phyloP scores from a whole-genome alignment of 1,140 invertebrate genomes.

The Pachypeltis micranthus region DNA sequence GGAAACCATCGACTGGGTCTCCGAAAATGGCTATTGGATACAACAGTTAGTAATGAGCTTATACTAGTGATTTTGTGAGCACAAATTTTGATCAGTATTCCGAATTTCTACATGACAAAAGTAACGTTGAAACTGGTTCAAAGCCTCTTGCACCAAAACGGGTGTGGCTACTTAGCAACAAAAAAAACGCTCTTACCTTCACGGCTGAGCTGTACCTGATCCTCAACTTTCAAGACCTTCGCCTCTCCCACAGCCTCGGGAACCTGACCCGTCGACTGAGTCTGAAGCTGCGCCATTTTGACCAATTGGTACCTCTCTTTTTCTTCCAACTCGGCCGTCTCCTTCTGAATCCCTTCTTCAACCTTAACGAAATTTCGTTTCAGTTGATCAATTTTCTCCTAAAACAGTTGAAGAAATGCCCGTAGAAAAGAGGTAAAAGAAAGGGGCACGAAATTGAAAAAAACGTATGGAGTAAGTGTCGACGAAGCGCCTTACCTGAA shows the following conservation, averaged over 20 bases:
- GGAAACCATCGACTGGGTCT: too few species aligned
- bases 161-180: too few species aligned
- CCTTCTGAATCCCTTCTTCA: slow-evolving; percentile 22
- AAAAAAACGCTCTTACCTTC: background rate
- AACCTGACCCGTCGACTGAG: background rate
- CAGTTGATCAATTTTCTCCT: slow-evolving; percentile 22
- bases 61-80: too few species aligned
- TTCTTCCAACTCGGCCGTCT: slow-evolving; percentile 23
- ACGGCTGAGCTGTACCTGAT: background rate
- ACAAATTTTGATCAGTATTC: too few species aligned
- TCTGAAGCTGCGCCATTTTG: background rate
- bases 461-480: background rate
- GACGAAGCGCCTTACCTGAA: slow-evolving; percentile 16
- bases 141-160: too few species aligned
- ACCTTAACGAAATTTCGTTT: slow-evolving; percentile 23
- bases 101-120: too few species aligned
- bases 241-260: background rate
- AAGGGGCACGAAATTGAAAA: background rate
- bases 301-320: slow-evolving; percentile 9
- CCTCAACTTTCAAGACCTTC: background rate
- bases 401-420: too few species aligned
- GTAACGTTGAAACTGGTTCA: too few species aligned
- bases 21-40: too few species aligned
- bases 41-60: too few species aligned
- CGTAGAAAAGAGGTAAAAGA: too few species aligned